Conservation (phyloP, 2,797 vertebrate genomes). For the Capromys pilorides region DNA sequence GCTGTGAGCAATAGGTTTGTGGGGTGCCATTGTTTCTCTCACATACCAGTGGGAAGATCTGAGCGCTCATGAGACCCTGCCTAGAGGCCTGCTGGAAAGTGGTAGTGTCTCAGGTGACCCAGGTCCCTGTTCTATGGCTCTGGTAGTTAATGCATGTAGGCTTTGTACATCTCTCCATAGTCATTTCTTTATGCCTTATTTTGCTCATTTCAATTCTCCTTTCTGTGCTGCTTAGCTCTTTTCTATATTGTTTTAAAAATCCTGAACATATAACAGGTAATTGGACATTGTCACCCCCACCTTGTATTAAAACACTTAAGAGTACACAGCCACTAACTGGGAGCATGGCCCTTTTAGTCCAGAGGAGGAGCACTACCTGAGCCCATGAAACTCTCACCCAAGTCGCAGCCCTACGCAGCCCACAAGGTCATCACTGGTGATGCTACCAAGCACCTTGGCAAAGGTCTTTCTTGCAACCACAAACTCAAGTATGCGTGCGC, state of each 20-base stretch:
- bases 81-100: background rate
- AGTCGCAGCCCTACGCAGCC: background rate
- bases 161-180: background rate
- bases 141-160: background rate
- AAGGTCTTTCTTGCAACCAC: background rate
- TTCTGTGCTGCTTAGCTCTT: background rate
- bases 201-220: background rate
- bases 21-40: background rate
- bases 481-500: background rate
- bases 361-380: background rate
- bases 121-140: background rate
- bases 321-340: background rate
- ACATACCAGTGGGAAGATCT: background rate
- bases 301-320: background rate
- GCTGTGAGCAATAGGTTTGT: background rate
- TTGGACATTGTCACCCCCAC: background rate
- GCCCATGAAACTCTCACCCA: background rate
- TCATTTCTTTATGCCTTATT: background rate
- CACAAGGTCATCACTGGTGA: background rate
- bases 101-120: background rate
- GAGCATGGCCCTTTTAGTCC: background rate
- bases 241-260: constrained; percentile 20
- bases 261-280: background rate
- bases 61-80: background rate
- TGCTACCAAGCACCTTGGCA: background rate